Base-by-base conservation (phyloP, 2,113 vertebrate species). In the Gymnocephalus cernua region DNA sequence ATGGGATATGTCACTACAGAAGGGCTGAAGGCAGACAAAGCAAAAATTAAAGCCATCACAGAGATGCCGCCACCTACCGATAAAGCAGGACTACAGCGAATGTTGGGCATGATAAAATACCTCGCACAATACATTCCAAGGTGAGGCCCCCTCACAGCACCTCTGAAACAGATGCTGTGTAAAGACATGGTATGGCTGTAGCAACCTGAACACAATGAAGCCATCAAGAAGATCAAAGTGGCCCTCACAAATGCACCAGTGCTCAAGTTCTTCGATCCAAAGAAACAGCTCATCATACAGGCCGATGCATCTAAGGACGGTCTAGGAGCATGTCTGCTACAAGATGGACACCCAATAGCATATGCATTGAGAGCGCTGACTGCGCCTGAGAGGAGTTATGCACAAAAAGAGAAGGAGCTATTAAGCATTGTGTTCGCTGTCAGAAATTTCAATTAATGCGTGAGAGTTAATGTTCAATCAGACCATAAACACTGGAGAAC, bases 401-500 rank as follows among this genome's bases (percentile, higher is more conserved):
- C 32, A 29, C 29, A 29, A 29, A 76, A 71, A 53, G 58, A 83
- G 44, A 83, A 61, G 61, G 53, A 74, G 70, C 63, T 82, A 29
- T 29, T 29, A 4, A 4, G 3, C 29, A 29, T 29, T 29, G 29
- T 62, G 2, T 86, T 74, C 12, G 35, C 74, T 21, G 11, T 63
- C 23, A 69, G 68, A 44, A 56, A 21, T 62, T 72, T 82, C 19
- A 62, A 81, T 35, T n/a, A 35, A 38, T 56, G 56, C 0, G 47
- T 51, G 32, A 57, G 29, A 3, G 64, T 58, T 16, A 47, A 54
- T 54, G 67, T 71, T 6, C 47, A 71, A 6, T 64, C 68, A 29
- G 68, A 79, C 8, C 38, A 72, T 25, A 73, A 38, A 29, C 68
- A 13, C 14, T 80, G 62, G 44, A 67, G 38, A 74, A 48, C 44